Evolutionary conservation across 1,140 invertebrate species (phyloP), one percentile per base, ranked within the genome.

Genomic region (Drosophila simulans): DNA sequence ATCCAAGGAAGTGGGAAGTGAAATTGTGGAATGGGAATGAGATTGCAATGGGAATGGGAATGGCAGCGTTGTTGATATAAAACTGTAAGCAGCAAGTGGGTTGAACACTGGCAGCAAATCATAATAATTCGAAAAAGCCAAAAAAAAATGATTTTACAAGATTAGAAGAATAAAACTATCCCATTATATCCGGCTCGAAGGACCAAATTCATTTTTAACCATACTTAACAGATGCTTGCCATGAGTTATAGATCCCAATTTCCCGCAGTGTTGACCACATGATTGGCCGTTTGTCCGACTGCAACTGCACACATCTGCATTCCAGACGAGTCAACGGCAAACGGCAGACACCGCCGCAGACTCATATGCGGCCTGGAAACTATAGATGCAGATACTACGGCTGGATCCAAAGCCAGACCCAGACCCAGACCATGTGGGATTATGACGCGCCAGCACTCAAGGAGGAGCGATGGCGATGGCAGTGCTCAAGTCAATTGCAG

Each of bases 391-490:
- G 42, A 57, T 37, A n/a, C 34, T 40, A 31, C 35, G 51, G 27
- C 22, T 40, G 39, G 31, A 55, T 54, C 45, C 68, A 45, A 51
- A 58, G 65, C 34, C 70, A 84, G 79, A 83, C 70, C 48, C 64
- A 79, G 78, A 83, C 75, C 48, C 71, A 89, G 79, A 88, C 84
- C 83, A 88, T 88, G 84, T 88, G 84, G 84, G 84, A 77, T 89
- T 88, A 88, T 79, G 79, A 82, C 75, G 65, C 79, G 76, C 68
- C 83, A 66, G 75, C 83, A 86, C 82, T 85, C 71, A 75, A 75
- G 74, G 64, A 77, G 58, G 59, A 53, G 17, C 42, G 17, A 20
- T 8, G 59, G 45, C 60, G 34, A 48, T 48, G 51, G 42, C 52
- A 49, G 20, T 42, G 73, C 65, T 25, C 34, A 62, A 73, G 51